Evolutionary conservation across 2,113 vertebrate species (phyloP).

Genomic region (Pan paniscus): DNA sequence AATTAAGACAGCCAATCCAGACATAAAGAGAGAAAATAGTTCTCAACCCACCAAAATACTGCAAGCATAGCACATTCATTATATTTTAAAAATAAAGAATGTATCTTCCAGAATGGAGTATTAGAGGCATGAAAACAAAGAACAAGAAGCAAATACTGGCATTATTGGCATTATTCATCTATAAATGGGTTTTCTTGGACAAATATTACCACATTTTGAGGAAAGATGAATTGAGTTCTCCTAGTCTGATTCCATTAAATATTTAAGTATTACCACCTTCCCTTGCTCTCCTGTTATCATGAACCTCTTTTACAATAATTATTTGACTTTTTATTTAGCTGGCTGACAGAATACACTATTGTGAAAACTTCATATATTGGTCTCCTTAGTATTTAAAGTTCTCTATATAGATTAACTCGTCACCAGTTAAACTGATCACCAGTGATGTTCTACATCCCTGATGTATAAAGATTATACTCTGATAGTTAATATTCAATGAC

Average conservation of each 20-base stretch:
- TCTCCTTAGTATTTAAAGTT: not conserved
- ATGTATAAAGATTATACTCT: too few relatives aligned
- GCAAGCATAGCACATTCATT: not conserved
- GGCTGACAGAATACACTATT: not conserved
- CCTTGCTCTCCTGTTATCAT: not conserved
- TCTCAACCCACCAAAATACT: not conserved
- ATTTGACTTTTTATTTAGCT: not conserved
- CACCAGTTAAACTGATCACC: not conserved
- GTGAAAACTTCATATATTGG: not conserved
- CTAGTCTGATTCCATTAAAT: not conserved
- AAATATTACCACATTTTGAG: not conserved
- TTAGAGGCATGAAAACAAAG: not conserved
- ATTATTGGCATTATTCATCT: not conserved
- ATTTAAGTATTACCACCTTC: not conserved
- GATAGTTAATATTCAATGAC: too few relatives aligned
- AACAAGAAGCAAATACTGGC: not conserved
- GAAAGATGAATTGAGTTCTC: not conserved
- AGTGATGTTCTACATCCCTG: not conserved
- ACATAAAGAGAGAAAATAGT: not conserved
- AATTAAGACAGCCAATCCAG: not conserved
- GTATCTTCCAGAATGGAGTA: not conserved
- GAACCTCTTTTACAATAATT: not conserved
- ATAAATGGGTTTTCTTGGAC: fast-evolving
- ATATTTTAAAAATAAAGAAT: not conserved
- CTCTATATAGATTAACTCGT: not conserved